Base-by-base conservation (phyloP, 2,797 vertebrate species). In the Lagodon rhomboides region DNA sequence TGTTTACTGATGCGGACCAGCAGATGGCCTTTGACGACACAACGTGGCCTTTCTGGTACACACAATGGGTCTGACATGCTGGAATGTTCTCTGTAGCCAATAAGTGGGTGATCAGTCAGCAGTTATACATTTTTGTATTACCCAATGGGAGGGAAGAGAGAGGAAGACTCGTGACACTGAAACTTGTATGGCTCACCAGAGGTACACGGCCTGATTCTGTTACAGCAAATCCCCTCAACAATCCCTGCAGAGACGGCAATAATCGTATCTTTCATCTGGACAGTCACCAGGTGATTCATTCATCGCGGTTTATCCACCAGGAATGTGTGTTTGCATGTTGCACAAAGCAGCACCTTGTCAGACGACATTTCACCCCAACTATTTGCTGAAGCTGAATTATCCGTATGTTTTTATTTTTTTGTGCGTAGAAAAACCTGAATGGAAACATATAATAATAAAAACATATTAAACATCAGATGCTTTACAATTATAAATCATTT, bases 21-120 rank as follows among this genome's bases (percentile, higher is more conserved):
- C 30, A 67, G 63, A 59, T 43, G 73, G 63, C 27, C 46, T 66
- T 56, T 50, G 59, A 50, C 34, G 55, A 51, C 53, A 41, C 4
- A 20, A 55, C 7, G 1, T 15, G 54, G 41, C 61, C 43, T 15
- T 27, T 47, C 17, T 27, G 1, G 4, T 16, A 23, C 54, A 17
- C 30, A 75, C 55, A 41, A 51, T 60, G 23, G 9, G 27, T 30
- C 34, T 25, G n/a, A 43, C 22, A 15, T 8, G 22, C 18, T 69
- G 43, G 67, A 69, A 59, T 59, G 54, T 47, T 54, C 43, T 34
- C 6, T 60, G 30, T 13, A 64, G 46, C 7, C 7, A 51, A 5
- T 51, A 20, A 27, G 27, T 65, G 12, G 22, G 3, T 1, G 2
- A 50, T 23, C 27, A 22, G 47, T 50, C 44, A 65, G 63, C 7